Evolutionary conservation across 2,113 vertebrate species (phyloP).

Genomic region (Crotalus tigris): DNA sequence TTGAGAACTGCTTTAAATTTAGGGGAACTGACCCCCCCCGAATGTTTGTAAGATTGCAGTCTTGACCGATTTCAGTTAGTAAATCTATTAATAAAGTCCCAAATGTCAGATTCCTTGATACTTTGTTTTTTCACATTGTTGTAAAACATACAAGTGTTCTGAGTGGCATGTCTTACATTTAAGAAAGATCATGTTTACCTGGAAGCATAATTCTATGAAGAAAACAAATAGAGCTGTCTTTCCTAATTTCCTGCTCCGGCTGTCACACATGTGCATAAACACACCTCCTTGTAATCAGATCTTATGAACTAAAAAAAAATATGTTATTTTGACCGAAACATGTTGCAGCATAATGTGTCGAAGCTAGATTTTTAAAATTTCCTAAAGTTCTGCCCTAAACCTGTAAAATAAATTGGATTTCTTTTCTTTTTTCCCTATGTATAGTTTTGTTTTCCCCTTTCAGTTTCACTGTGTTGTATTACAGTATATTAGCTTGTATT

Average conservation of each 20-base stretch:
- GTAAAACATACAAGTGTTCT: not conserved
- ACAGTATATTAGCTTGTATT: constrained; percentile 15
- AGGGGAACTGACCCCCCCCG: not conserved
- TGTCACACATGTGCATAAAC: constrained; percentile 27
- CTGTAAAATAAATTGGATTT: constrained; percentile 60
- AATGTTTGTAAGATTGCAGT: not conserved
- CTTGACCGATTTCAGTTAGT: constrained; percentile 2
- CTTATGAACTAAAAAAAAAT: constrained; percentile 28
- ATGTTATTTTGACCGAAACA: constrained; percentile 40
- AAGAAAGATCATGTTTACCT: constrained; percentile 36
- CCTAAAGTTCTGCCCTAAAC: constrained; percentile 30
- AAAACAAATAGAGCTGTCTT: constrained; percentile 18
- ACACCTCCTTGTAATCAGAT: constrained; percentile 57
- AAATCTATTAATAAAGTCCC: not conserved
- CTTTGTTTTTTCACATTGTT: not conserved
- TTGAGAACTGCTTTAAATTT: not conserved
- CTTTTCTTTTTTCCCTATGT: constrained; percentile 46
- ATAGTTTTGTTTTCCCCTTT: constrained; percentile 11
- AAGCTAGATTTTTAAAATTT: constrained; percentile 51
- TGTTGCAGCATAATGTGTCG: constrained; percentile 47
- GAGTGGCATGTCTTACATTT: constrained; percentile 31
- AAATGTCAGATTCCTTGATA: constrained; percentile 18
- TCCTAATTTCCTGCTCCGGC: constrained; percentile 16
- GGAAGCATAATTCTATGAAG: constrained; percentile 35
- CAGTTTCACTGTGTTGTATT: constrained; percentile 27